Percentiles rank a stretch among this genome's conserved stretches.
phyloP scores from a whole-genome alignment of 2,113 vertebrate species.

The Spheniscus mendiculus region DNA sequence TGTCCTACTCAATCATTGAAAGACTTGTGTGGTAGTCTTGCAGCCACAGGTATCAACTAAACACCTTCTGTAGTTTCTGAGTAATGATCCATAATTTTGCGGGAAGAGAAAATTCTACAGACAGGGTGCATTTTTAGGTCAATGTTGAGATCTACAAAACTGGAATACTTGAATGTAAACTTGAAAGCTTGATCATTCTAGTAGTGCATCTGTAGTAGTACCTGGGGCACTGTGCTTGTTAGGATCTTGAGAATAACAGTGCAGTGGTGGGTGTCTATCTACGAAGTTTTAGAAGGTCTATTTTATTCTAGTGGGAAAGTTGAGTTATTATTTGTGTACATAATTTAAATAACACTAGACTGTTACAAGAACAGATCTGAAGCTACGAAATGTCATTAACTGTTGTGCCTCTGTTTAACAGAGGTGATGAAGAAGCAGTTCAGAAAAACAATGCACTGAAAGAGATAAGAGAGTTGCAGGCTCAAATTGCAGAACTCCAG shows the following conservation, averaged over 20 bases:
- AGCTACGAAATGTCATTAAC: not conserved
- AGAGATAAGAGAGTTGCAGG: conserved; percentile 91
- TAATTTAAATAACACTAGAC: accelerated
- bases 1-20: not conserved
- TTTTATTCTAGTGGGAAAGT: not conserved
- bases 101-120: not conserved
- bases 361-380: not conserved
- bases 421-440: conserved; percentile 89
- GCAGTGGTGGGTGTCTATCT: not conserved
- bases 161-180: not conserved
- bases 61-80: not conserved
- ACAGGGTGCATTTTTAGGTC: not conserved
- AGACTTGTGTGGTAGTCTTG: not conserved
- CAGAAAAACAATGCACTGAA: conserved; percentile 95
- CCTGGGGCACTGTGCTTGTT: not conserved
- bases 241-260: not conserved
- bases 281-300: accelerated
- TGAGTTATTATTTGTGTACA: accelerated
- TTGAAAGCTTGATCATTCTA: not conserved
- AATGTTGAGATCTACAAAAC: not conserved
- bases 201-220: not conserved
- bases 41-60: not conserved
- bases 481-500: conserved; percentile 92
- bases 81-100: not conserved
- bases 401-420: conserved; percentile 44